These are phyloP conservation scores for Meandrina meandrites DNA, from an alignment of 92 coral and sea anemone genomes.

Conservation along the genomic window DNA sequence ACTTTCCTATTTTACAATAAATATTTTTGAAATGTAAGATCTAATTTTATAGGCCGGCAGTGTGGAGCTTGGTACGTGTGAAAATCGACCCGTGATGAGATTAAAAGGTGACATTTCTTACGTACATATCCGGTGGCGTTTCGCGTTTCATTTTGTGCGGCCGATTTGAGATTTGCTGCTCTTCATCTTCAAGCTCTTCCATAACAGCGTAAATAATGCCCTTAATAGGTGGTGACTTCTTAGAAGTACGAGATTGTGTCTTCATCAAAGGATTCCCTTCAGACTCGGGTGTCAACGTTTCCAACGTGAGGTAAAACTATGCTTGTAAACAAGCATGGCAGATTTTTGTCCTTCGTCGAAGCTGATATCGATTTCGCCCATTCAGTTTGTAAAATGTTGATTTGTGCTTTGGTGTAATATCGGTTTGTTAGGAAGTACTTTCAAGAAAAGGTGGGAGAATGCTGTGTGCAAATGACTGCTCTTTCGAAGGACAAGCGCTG, in stretches of 20 bases:
- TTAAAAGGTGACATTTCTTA: neutral
- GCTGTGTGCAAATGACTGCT: conserved; percentile 22
- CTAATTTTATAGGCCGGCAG: neutral
- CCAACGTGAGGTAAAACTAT: conserved; percentile 26
- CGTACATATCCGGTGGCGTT: neutral
- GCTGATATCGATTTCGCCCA: neutral
- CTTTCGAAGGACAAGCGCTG: conserved; percentile 33
- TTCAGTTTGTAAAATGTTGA: neutral
- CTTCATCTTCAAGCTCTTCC: neutral
- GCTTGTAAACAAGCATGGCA: neutral
- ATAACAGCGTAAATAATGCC: conserved; percentile 14
- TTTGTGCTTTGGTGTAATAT: neutral
- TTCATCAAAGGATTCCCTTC: conserved; percentile 28
- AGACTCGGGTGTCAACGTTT: neutral
- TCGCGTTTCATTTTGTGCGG: neutral
- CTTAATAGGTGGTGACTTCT: neutral
- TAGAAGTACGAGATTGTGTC: conserved; percentile 21
- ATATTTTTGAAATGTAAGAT: too few relatives aligned
- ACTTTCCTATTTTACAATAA: neutral
- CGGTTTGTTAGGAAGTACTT: conserved; percentile 30
- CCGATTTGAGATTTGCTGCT: neutral
- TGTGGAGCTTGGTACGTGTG: conserved; percentile 18
- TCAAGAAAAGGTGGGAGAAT: conserved; percentile 37
- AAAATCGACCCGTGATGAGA: neutral
- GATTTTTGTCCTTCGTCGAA: neutral